Base-by-base conservation (phyloP, 2,113 vertebrate species). In the Zosterops lateralis region DNA sequence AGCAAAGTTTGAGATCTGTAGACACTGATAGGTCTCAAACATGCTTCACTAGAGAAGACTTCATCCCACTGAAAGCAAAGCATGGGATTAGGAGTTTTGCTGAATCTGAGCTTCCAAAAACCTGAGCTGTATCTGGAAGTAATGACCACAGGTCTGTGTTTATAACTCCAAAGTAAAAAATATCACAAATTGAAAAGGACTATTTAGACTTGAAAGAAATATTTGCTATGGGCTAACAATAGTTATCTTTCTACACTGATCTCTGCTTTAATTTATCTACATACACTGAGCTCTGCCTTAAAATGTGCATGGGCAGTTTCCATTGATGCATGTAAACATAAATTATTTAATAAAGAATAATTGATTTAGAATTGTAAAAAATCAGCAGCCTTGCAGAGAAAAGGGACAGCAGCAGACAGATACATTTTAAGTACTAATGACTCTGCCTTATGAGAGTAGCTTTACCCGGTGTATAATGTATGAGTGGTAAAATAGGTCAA, bases 401-500 rank as follows among this genome's bases (percentile, higher is more conserved):
- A 90, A 96, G 76, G 81, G 84, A 87, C 72, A 95, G 54, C 75
- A 92, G 54, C 62, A 73, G 68, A 87, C 44, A 29, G 88, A 90
- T 93, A 89, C 71, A 84, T 94, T 93, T 92, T 87, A 92, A 90
- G 84, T 93, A 87, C 93, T 96, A 96, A 97, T 89, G 95, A 92
- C 81, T 88, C 87, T 94, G 89, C 94, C 91, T 68, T 94, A 73
- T 60, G 88, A 92, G 76, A 85, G 90, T 94, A 90, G 87, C 74
- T 97, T 95, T 95, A 92, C 48, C 57, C 81, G 28, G 94, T 94
- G 81, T 88, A 96, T 93, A 97, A 97, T 92, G 83, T 91, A 90
- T 90, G 94, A 96, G 87, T 83, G 94, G 89, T 91, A 96, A 98
- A 96, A 95, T 95, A 97, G 96, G 96, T 96, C 97, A 96, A 97